Conservation (phyloP, 2,797 vertebrate genomes). For the Macrochelys suwanniensis region DNA sequence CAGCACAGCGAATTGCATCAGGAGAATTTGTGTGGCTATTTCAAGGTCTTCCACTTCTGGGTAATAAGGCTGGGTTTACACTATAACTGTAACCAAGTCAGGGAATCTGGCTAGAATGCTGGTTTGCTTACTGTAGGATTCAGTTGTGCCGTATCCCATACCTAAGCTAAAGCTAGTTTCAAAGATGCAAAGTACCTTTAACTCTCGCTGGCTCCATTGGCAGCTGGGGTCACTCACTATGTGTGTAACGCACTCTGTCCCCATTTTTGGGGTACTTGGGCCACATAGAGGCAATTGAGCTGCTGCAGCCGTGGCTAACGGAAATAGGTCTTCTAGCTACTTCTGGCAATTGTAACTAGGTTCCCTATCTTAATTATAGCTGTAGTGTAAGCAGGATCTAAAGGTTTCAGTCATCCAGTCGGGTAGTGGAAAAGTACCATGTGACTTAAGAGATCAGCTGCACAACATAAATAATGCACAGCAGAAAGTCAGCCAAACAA, state of each 20-base stretch:
- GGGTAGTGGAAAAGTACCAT: background rate
- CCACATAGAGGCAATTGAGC: background rate
- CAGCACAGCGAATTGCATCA: background rate
- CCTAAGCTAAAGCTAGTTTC: fast-evolving
- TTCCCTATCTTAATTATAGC: background rate
- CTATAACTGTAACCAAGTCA: background rate
- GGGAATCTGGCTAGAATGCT: background rate
- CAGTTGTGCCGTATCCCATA: background rate
- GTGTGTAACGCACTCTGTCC: background rate
- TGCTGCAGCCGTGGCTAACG: background rate
- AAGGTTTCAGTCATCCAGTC: background rate
- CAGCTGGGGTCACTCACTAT: background rate
- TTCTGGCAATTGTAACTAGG: background rate
- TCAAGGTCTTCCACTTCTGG: background rate
- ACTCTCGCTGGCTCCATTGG: fast-evolving
- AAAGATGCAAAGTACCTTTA: background rate
- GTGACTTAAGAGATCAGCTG: background rate
- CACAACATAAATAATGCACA: background rate
- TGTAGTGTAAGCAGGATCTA: fast-evolving
- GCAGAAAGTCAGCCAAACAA: background rate
- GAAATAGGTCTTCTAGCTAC: background rate
- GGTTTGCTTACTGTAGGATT: background rate
- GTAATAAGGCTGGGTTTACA: background rate
- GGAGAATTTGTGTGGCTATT: background rate
- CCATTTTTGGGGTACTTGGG: background rate